A percentile compares a stretch with the other conserved stretches of the same genome.
Evolutionary conservation across 2,797 vertebrate species (phyloP).

Genomic region (Parauchenoglanis ngamensis): DNA sequence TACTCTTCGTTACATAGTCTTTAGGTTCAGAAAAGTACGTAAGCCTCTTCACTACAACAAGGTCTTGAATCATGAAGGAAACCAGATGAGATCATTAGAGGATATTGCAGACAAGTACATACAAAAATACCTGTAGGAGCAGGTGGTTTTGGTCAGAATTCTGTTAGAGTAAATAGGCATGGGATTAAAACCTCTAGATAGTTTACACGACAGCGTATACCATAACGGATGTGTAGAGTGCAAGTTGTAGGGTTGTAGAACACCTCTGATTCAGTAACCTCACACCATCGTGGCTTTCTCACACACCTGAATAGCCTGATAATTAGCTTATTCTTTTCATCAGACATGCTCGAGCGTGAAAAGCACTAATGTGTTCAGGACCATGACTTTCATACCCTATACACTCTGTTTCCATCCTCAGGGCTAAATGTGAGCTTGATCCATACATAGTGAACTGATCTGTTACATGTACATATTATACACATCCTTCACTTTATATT

Average conservation of each 20-base stretch:
- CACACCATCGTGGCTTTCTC: not conserved
- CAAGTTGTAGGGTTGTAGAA: not conserved
- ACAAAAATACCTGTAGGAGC: not conserved
- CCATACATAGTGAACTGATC: slow-evolving; percentile 19
- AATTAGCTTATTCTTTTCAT: slow-evolving; percentile 20
- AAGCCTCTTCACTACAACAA: not conserved
- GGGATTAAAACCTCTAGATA: not conserved
- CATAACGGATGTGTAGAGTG: not conserved
- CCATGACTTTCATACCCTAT: not conserved
- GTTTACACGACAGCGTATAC: not conserved
- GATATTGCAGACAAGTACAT: not conserved
- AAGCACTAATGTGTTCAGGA: slow-evolving; percentile 15
- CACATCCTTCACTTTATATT: not conserved
- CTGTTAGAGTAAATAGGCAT: not conserved
- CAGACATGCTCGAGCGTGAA: slow-evolving; percentile 2
- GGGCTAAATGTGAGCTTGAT: slow-evolving; percentile 21
- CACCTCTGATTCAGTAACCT: not conserved
- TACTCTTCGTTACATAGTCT: not conserved
- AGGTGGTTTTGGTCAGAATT: not conserved
- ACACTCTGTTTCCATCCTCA: slow-evolving; percentile 7
- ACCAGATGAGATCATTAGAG: not conserved
- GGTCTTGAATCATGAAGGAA: not conserved
- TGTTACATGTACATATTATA: not conserved
- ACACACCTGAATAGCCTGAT: slow-evolving; percentile 16
- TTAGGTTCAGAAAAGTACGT: not conserved